A percentile compares a stretch with the other conserved stretches of the same genome.
Conservation (phyloP, 2,888 invertebrate genomes). For the Sinelater perroti region DNA sequence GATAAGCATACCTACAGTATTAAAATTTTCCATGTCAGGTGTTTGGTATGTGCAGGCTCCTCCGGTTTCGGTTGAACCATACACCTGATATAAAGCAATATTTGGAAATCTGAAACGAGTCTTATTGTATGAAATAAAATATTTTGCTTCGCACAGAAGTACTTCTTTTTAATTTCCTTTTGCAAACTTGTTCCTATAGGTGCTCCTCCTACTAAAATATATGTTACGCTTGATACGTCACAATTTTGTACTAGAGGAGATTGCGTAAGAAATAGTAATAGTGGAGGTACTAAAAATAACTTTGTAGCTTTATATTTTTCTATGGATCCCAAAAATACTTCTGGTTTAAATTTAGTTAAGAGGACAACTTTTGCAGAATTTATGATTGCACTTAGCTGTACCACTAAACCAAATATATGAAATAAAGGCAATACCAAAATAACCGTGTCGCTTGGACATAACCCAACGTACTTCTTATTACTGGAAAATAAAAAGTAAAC, state of each 20-base stretch:
- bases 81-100: too few relatives aligned
- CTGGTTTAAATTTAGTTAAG: slow-evolving; percentile 46
- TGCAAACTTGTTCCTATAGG: slow-evolving; percentile 73
- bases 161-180: too few relatives aligned
- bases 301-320: slow-evolving; percentile 47
- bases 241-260: slow-evolving; percentile 76
- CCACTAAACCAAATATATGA: slow-evolving; percentile 47
- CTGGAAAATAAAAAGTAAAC: too few relatives aligned
- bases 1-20: slow-evolving; percentile 67
- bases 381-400: slow-evolving; percentile 1
- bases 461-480: too few relatives aligned
- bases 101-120: too few relatives aligned
- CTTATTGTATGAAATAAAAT: too few relatives aligned
- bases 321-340: slow-evolving; percentile 45
- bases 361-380: slow-evolving; percentile 33
- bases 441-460: neutral
- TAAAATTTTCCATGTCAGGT: neutral
- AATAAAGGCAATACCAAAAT: slow-evolving; percentile 46
- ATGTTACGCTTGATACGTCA: slow-evolving; percentile 72
- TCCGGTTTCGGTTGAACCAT: slow-evolving; percentile 19
- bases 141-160: too few relatives aligned
- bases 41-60: slow-evolving; percentile 2
- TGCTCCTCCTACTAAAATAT: slow-evolving; percentile 78
- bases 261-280: slow-evolving; percentile 81
- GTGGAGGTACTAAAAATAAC: slow-evolving; percentile 44